Conservation (phyloP, 2,113 vertebrate genomes). For the Pachyramphus minor region DNA sequence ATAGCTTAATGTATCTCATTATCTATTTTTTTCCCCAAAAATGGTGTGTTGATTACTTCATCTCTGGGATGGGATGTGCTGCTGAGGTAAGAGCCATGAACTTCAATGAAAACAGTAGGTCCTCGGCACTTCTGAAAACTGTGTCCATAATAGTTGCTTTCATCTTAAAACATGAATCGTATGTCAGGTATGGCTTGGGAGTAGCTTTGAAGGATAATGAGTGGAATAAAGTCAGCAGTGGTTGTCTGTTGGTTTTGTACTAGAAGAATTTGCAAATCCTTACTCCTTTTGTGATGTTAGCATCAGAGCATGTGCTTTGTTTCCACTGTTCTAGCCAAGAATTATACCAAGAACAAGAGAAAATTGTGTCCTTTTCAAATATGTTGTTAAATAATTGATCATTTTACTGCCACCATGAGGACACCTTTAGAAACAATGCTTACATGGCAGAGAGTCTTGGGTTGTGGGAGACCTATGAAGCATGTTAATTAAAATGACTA, state of each 20-base stretch:
- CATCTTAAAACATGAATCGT: background rate
- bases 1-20: background rate
- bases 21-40: background rate
- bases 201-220: background rate
- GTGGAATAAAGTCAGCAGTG: background rate
- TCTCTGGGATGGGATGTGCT: background rate
- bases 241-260: background rate
- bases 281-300: background rate
- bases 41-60: background rate
- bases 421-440: background rate
- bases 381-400: constrained; percentile 12
- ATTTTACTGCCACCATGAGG: constrained; percentile 38
- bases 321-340: background rate
- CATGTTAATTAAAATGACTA: constrained; percentile 25
- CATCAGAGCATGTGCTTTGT: background rate
- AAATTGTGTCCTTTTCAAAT: background rate
- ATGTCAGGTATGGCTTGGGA: background rate
- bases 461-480: background rate
- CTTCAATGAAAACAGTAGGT: background rate
- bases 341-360: background rate
- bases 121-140: background rate
- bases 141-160: background rate
- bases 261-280: background rate
- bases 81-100: background rate
- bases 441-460: background rate